phyloP scores from a whole-genome alignment of 1,140 invertebrate species.

The Caerostris extrusa region DNA sequence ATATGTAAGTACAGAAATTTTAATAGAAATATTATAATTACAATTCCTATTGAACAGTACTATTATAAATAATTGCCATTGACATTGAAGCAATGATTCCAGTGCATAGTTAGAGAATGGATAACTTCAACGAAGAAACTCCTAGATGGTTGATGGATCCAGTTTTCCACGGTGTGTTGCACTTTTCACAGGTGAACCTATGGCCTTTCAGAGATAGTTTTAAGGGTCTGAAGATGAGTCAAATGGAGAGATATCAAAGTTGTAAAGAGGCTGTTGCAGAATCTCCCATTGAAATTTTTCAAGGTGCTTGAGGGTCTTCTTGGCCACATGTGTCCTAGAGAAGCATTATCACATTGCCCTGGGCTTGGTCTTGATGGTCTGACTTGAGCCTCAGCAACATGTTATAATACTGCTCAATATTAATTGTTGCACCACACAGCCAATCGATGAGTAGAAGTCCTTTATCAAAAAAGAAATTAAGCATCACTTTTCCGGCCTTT shows the following conservation, averaged over 20 bases:
- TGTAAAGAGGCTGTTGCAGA: background rate
- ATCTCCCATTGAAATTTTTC: background rate
- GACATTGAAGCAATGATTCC: too few relatives aligned
- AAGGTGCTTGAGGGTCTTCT: background rate
- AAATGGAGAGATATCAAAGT: background rate
- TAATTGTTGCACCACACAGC: background rate
- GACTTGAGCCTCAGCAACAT: background rate
- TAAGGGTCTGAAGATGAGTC: background rate
- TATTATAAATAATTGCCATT: too few relatives aligned
- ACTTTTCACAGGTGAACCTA: background rate
- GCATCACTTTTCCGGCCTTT: too few relatives aligned
- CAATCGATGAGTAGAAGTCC: too few relatives aligned
- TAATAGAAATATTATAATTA: too few relatives aligned
- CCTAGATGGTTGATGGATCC: background rate
- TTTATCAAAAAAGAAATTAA: too few relatives aligned
- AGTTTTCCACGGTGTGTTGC: background rate
- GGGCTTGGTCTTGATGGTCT: background rate
- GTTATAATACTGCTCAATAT: background rate
- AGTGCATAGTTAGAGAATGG: too few relatives aligned
- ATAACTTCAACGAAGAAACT: too few relatives aligned
- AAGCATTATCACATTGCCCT: background rate
- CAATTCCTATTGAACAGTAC: too few relatives aligned
- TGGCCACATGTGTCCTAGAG: background rate
- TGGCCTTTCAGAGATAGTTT: background rate
- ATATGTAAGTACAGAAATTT: too few relatives aligned